Evolutionary conservation across 2,113 vertebrate species (phyloP), one percentile per base, ranked within the genome.

Genomic region (Malurus elegans): DNA sequence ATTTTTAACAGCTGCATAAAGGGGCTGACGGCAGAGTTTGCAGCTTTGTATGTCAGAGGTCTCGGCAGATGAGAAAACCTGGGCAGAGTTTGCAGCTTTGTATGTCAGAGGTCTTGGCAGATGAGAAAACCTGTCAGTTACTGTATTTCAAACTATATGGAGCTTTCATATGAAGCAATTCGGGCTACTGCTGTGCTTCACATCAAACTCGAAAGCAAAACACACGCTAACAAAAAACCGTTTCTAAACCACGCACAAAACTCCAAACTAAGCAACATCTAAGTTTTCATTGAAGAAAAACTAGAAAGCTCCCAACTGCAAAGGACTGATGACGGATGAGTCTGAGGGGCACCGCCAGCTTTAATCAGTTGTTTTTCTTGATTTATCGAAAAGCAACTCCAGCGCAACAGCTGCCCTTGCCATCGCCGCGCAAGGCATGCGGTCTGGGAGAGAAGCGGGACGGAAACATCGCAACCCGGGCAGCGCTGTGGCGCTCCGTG

Each of bases 141-240:
- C 38, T 7, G 0, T 17, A 36, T 72, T 56, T 67, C 51, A 21
- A 29, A 18, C 42, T 28, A 3, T 0, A 17, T 0, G 4, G 24
- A 64, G 23, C 48, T 34, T 66, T 32, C 38, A 16, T 4, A 15
- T 12, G 24, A 80, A 18, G 19, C 5, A 28, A 16, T 28, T 3
- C 20, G 6, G 66, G 50, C 56, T 38, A 44, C 12, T 5, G 3
- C 20, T 14, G n/a, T 1, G 10, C 14, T 75, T 72, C 54, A 4
- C 5, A 50, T 14, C 56, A 44, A 58, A 64, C 21, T 14, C 14
- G 5, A 62, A 53, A 66, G 23, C 14, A 34, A 45, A 73, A 58
- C 10, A 31, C 17, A 21, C 7, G 7, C 3, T 2, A 67, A 45
- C 9, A 40, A 62, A 29, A 42, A 44, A 13, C 0, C 2, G 2